phyloP scores from a whole-genome alignment of 1,140 invertebrate genomes.

The Brachionus calyciflorus region DNA sequence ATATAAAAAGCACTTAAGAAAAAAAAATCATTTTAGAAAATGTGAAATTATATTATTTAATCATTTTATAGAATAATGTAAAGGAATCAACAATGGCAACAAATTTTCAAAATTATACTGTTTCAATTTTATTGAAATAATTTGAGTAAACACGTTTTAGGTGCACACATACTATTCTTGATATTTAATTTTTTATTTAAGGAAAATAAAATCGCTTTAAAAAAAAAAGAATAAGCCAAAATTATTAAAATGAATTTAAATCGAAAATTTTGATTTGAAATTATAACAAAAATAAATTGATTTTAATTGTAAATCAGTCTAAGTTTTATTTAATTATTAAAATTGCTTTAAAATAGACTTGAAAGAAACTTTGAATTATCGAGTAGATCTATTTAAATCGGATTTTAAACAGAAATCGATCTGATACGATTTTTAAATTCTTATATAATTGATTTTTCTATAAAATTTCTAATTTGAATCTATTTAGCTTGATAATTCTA shows the following conservation, averaged over 20 bases:
- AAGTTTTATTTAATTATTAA: not conserved
- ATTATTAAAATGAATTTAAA: slow-evolving; percentile 29
- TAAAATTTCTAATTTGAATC: not conserved
- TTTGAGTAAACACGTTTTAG: slow-evolving; percentile 37
- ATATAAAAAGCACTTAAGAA: not conserved
- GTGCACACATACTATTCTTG: slow-evolving; percentile 33
- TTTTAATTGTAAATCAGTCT: not conserved
- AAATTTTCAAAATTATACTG: slow-evolving; percentile 36
- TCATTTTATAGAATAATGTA: slow-evolving; percentile 6
- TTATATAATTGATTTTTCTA: slow-evolving; percentile 16
- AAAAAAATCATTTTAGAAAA: not conserved
- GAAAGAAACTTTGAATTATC: not conserved
- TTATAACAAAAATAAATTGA: no score
- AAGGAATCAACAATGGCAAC: slow-evolving; percentile 33
- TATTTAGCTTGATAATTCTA: not conserved
- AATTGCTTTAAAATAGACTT: slow-evolving; percentile 7
- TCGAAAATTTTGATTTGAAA: no score
- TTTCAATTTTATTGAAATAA: slow-evolving; percentile 22
- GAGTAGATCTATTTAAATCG: not conserved
- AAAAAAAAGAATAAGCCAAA: not conserved
- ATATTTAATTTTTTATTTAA: slow-evolving; percentile 11
- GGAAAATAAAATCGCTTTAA: not conserved
- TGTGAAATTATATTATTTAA: slow-evolving; percentile 4
- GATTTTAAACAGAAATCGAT: slow-evolving; percentile 13
- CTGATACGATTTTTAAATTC: slow-evolving; percentile 14